Percentiles rank a stretch among this genome's conserved stretches.
phyloP scores from a whole-genome alignment of 2,797 vertebrate species.

The Amblyraja radiata region DNA sequence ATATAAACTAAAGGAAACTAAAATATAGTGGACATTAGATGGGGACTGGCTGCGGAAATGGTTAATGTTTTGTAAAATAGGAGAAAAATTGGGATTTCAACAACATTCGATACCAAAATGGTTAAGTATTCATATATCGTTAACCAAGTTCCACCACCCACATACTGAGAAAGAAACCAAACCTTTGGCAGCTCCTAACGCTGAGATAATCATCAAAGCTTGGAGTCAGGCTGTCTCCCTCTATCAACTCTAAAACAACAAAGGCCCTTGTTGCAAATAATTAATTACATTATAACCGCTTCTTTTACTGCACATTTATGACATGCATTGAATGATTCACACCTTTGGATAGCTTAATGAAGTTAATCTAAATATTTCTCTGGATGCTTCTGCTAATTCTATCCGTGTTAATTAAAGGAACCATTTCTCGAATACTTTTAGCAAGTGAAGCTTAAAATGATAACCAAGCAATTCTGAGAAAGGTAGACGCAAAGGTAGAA shows the following conservation, averaged over 20 bases:
- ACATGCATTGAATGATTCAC: background rate
- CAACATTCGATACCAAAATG: background rate
- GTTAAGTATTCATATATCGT: background rate
- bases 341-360: background rate
- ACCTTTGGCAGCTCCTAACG: constrained; percentile 45
- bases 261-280: constrained; percentile 39
- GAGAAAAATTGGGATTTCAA: background rate
- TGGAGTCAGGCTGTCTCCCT: constrained; percentile 57
- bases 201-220: constrained; percentile 55
- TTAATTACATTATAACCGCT: constrained; percentile 5
- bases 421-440: background rate
- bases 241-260: constrained; percentile 44
- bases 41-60: background rate
- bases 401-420: background rate
- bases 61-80: background rate
- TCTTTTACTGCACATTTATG: background rate
- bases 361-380: background rate
- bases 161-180: constrained; percentile 47
- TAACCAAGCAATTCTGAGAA: background rate
- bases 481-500: too few species aligned
- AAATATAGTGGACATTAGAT: background rate
- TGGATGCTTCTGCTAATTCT: background rate
- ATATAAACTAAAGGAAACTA: too few species aligned
- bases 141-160: constrained; percentile 47
- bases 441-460: background rate